Conservation (phyloP, 2,797 vertebrate genomes). For the Darevskia nairensis region DNA sequence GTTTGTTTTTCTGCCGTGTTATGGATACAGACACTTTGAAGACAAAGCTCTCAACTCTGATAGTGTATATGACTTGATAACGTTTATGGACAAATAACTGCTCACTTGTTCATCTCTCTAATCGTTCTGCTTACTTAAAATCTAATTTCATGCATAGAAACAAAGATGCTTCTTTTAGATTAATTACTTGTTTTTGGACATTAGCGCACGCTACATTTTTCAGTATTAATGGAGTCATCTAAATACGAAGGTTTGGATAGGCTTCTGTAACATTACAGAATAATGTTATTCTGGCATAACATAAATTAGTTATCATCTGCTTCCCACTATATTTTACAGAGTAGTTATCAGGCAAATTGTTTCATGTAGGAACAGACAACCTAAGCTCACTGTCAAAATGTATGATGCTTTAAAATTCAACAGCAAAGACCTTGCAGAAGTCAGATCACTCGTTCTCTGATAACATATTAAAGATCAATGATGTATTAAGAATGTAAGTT, state of each 20-base stretch:
- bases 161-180: background rate
- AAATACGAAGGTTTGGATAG: background rate
- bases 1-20: too few relatives aligned
- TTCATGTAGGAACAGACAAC: background rate
- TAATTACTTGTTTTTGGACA: background rate
- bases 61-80: background rate
- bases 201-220: background rate
- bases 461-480: background rate
- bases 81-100: background rate
- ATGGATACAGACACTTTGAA: too few relatives aligned
- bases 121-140: background rate
- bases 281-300: background rate
- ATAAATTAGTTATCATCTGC: background rate
- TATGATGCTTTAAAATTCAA: background rate
- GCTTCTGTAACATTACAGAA: background rate
- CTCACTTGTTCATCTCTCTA: background rate
- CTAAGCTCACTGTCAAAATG: background rate
- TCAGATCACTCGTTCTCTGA: background rate
- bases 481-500: background rate
- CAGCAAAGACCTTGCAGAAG: background rate
- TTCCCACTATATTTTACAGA: background rate
- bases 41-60: too few relatives aligned
- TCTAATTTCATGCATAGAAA: background rate
- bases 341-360: background rate
- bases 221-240: background rate